These are phyloP conservation scores for Mythimna ferrago DNA, from an alignment of 2,888 invertebrate species.

Conservation along the genomic window DNA sequence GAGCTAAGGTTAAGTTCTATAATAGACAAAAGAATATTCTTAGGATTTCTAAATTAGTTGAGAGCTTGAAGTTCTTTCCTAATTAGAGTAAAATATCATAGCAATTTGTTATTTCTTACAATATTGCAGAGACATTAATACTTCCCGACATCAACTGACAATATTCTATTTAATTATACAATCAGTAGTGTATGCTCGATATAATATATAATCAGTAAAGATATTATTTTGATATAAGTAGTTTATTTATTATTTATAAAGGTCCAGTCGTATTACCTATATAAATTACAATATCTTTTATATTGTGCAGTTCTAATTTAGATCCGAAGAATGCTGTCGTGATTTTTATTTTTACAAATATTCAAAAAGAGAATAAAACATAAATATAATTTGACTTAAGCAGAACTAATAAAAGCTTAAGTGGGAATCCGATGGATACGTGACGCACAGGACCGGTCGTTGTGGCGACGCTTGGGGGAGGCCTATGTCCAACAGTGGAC, in stretches of 20 bases:
- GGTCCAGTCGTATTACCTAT: background rate
- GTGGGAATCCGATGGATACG: no score
- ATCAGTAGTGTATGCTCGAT: background rate
- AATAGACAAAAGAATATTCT: slow-evolving; percentile 37
- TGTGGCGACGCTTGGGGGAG: no score
- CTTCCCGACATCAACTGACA: slow-evolving; percentile 13
- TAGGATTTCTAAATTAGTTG: slow-evolving; percentile 23
- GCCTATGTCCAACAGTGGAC: no score
- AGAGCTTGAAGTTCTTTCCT: background rate
- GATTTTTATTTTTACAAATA: background rate
- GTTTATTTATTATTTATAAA: background rate
- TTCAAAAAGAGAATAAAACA: background rate
- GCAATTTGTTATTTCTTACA: background rate
- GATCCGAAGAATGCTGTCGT: background rate
- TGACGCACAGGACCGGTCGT: no score
- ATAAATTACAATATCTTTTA: background rate
- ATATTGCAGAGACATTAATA: background rate
- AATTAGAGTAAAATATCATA: slow-evolving; percentile 4
- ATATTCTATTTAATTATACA: background rate
- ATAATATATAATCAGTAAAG: background rate
- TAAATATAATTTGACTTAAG: background rate
- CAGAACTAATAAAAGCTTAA: no score
- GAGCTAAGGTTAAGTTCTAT: slow-evolving; percentile 32
- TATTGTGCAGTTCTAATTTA: background rate
- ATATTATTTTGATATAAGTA: background rate